These are phyloP conservation scores for Macrosteles quadrilineatus DNA, from an alignment of 1,140 invertebrate genomes.

Conservation along the genomic window DNA sequence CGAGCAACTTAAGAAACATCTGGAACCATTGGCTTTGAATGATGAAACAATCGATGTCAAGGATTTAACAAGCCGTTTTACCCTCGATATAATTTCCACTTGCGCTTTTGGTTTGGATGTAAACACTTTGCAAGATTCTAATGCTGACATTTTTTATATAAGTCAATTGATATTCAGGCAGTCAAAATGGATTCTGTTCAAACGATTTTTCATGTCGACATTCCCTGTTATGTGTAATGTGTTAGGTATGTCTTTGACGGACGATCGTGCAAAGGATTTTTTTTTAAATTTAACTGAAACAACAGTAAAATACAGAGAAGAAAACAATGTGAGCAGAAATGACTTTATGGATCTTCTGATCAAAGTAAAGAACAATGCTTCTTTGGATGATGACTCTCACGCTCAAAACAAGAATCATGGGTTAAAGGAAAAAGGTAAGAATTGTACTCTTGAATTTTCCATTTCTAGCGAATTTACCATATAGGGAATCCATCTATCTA, in stretches of 20 bases:
- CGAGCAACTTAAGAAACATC: slow-evolving; percentile 10
- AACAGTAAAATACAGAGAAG: slow-evolving; percentile 55
- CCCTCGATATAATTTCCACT: slow-evolving; percentile 54
- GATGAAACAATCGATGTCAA: slow-evolving; percentile 12
- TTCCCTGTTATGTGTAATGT: not conserved
- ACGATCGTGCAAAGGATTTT: slow-evolving; percentile 45
- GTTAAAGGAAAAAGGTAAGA: not conserved
- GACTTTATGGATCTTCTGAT: slow-evolving; percentile 60
- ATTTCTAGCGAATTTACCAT: no score
- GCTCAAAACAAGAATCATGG: not conserved
- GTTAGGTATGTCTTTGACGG: slow-evolving; percentile 11
- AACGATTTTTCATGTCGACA: slow-evolving; percentile 6
- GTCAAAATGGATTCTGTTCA: not conserved
- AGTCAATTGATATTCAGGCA: slow-evolving; percentile 22
- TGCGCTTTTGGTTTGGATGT: slow-evolving; percentile 49
- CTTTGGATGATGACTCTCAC: not conserved
- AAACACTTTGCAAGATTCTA: slow-evolving; percentile 48
- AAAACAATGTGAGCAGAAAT: slow-evolving; percentile 53
- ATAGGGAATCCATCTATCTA: no score
- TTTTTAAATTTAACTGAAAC: slow-evolving; percentile 55
- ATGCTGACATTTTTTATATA: slow-evolving; percentile 46
- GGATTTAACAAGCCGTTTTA: slow-evolving; percentile 18
- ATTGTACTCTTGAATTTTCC: no score
- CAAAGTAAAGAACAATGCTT: slow-evolving; percentile 50
- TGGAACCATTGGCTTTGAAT: slow-evolving; percentile 3